Conservation (phyloP, 2,888 invertebrate species). For the Polydesmus complanatus region DNA sequence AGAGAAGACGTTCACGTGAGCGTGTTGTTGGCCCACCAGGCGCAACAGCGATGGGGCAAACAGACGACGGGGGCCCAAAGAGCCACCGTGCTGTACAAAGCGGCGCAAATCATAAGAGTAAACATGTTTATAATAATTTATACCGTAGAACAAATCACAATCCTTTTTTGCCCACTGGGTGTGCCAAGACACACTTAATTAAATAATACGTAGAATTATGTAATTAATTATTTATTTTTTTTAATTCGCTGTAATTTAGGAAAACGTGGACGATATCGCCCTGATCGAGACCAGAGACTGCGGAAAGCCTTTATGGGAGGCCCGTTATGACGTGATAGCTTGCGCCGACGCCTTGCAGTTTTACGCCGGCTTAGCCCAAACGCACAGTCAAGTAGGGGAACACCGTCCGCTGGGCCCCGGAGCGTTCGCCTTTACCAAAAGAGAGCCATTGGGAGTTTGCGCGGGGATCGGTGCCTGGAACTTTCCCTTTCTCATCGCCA, state of each 20-base stretch:
- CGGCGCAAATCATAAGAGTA: conserved; percentile 33
- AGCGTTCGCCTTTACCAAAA: conserved; percentile 37
- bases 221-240: background rate
- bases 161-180: too few species aligned
- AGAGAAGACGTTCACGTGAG: conserved; percentile 33
- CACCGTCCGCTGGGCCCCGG: conserved; percentile 34
- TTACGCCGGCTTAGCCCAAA: conserved; percentile 36
- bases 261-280: conserved; percentile 31
- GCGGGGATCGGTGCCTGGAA: conserved; percentile 45
- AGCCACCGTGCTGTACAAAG: conserved; percentile 32
- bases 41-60: conserved; percentile 31
- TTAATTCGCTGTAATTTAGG: conserved; percentile 23
- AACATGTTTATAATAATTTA: background rate
- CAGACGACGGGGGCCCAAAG: conserved; percentile 34
- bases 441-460: conserved; percentile 41
- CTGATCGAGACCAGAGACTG: conserved; percentile 36
- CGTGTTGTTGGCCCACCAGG: conserved; percentile 30
- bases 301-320: conserved; percentile 44
- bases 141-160: too few species aligned
- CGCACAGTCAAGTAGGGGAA: conserved; percentile 24
- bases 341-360: conserved; percentile 41
- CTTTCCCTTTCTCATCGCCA: conserved; percentile 38
- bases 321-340: conserved; percentile 38
- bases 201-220: background rate
- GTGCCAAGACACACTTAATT: too few species aligned